Percentiles rank a stretch among this genome's conserved stretches.
These are phyloP conservation scores for Clupea harengus DNA, from an alignment of 2,113 vertebrate species.

Conservation along the genomic window DNA sequence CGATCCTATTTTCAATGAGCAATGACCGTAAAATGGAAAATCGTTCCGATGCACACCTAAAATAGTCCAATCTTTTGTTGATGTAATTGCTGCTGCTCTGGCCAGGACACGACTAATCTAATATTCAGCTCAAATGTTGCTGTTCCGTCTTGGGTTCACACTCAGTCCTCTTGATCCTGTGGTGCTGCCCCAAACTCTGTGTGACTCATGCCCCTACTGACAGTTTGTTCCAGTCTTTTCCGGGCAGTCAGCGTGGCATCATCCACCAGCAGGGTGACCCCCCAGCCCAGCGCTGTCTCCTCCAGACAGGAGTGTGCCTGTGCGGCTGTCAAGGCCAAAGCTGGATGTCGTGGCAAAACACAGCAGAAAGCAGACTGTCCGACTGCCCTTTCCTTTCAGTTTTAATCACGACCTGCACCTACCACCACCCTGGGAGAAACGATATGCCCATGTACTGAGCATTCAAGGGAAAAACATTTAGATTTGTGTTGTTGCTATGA, in stretches of 20 bases:
- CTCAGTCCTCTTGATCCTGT: not conserved
- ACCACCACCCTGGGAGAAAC: not conserved
- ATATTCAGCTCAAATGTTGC: not conserved
- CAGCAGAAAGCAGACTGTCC: not conserved
- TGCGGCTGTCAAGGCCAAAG: constrained; percentile 28
- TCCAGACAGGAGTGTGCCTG: not conserved
- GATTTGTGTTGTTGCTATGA: not conserved
- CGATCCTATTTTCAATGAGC: not conserved
- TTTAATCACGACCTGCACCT: not conserved
- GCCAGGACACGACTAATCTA: not conserved
- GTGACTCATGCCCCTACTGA: constrained; percentile 33
- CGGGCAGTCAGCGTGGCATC: constrained; percentile 19
- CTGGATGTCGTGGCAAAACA: not conserved
- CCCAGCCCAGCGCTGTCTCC: not conserved
- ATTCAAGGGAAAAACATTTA: not conserved
- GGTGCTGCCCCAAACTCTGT: constrained; percentile 10
- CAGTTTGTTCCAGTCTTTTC: constrained; percentile 26
- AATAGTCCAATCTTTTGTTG: not conserved
- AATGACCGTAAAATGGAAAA: not conserved
- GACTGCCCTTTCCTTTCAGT: not conserved
- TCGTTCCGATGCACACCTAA: not conserved
- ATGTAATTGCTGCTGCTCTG: not conserved
- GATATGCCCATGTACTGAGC: not conserved
- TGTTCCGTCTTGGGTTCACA: not conserved
- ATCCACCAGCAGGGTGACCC: constrained; percentile 26